phyloP scores from a whole-genome alignment of 2,113 vertebrate species.

The Muntiacus muntjak region DNA sequence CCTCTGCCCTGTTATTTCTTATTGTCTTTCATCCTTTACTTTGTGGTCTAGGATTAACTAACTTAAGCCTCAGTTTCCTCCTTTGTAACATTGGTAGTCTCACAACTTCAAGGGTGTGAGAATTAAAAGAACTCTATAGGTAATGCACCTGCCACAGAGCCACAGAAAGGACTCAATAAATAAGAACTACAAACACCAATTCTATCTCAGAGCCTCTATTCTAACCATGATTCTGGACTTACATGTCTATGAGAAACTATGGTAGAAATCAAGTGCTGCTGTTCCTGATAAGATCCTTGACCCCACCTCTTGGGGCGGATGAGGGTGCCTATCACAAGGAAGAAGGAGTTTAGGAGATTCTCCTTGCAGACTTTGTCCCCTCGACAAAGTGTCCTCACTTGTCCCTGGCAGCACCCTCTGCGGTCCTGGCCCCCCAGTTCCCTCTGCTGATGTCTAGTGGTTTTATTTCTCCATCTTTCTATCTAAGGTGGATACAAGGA shows the following conservation, averaged over 20 bases:
- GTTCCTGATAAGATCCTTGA: constrained; percentile 85
- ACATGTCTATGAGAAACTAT: neutral
- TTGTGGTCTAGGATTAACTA: neutral
- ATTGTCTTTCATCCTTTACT: neutral
- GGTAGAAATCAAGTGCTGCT: constrained; percentile 56
- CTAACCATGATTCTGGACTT: neutral
- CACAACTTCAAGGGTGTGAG: neutral
- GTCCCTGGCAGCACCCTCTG: neutral
- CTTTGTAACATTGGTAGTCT: neutral
- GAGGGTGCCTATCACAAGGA: constrained; percentile 93
- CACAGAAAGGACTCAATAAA: neutral
- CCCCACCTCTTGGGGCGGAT: constrained; percentile 88
- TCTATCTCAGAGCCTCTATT: neutral
- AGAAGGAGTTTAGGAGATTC: constrained; percentile 89
- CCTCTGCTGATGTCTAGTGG: constrained; percentile 30
- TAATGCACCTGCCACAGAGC: neutral
- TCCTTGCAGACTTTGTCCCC: neutral
- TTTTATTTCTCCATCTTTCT: neutral
- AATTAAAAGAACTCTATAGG: neutral
- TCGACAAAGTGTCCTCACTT: constrained; percentile 42
- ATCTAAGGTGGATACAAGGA: constrained; percentile 27
- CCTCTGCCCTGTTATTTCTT: neutral
- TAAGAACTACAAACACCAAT: neutral
- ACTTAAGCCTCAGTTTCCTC: neutral
- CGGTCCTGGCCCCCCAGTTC: neutral